Percentiles rank a stretch among this genome's conserved stretches.
phyloP scores from a whole-genome alignment of 2,797 vertebrate species.

The Tenualosa thibaudeaui region DNA sequence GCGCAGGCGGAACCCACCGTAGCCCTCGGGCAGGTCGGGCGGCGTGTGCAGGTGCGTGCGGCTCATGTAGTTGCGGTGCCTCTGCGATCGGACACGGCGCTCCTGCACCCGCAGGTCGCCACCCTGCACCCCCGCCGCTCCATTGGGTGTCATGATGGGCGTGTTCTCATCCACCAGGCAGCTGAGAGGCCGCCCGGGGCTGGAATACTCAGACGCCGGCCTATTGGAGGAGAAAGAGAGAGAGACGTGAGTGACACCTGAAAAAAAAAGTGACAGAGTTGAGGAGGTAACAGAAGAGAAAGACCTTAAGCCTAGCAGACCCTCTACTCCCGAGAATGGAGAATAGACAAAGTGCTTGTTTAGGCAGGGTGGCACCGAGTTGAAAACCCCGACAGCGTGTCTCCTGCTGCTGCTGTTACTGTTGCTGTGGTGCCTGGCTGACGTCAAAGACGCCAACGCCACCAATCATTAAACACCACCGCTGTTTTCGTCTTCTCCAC shows the following conservation, averaged over 20 bases:
- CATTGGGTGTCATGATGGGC: slow-evolving; percentile 85
- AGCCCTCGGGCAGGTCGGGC: slow-evolving; percentile 95
- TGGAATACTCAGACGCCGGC: slow-evolving; percentile 96
- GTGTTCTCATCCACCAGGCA: slow-evolving; percentile 97
- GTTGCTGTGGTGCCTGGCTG: background rate
- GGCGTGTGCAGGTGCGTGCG: slow-evolving; percentile 97
- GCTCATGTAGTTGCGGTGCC: slow-evolving; percentile 99
- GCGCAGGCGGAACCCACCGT: slow-evolving; percentile 76
- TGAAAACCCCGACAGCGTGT: background rate
- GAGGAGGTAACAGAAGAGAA: no score
- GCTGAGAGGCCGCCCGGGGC: slow-evolving; percentile 92
- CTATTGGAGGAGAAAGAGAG: slow-evolving; percentile 59
- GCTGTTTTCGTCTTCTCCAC: background rate
- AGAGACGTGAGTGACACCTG: background rate
- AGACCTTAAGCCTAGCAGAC: background rate
- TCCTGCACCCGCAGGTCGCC: slow-evolving; percentile 87
- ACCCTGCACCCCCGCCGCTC: slow-evolving; percentile 81
- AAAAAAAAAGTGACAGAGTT: background rate
- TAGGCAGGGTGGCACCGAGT: background rate
- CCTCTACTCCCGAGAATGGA: background rate
- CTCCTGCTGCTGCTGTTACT: background rate
- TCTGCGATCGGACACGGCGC: slow-evolving; percentile 91
- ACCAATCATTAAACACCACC: background rate
- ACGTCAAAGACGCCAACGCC: background rate
- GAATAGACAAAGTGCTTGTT: background rate